phyloP scores from a whole-genome alignment of 2,113 vertebrate genomes.

The Aspiorhynchus laticeps region DNA sequence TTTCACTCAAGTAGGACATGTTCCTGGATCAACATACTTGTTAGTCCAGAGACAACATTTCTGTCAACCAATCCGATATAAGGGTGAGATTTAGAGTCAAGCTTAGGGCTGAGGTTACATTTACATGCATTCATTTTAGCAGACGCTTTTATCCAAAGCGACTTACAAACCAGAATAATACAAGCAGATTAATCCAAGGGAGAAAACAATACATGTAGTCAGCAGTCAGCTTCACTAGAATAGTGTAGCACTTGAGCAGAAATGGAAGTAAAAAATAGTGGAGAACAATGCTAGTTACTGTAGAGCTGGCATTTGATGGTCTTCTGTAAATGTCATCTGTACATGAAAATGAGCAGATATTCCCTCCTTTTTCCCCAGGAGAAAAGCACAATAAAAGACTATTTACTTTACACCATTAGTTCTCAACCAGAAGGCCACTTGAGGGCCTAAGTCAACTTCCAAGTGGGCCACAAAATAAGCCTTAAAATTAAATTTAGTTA shows the following conservation, averaged over 20 bases:
- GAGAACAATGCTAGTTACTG: background rate
- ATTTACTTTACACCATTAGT: background rate
- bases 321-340: background rate
- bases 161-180: conserved; percentile 19
- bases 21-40: conserved; percentile 13
- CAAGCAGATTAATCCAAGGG: background rate
- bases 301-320: background rate
- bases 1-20: conserved; percentile 20
- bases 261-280: background rate
- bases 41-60: background rate
- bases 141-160: conserved; percentile 9
- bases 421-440: background rate
- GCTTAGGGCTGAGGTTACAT: conserved; percentile 1
- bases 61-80: background rate
- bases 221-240: background rate
- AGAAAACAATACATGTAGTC: conserved; percentile 23
- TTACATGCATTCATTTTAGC: conserved; percentile 17
- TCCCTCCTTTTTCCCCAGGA: no score
- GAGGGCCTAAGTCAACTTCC: no score
- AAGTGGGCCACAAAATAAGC: background rate
- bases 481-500: background rate
- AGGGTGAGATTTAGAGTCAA: conserved; percentile 4
- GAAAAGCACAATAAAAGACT: background rate
- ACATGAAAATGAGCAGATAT: background rate
- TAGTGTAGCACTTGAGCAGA: background rate